These are phyloP conservation scores for Dasyornis broadbenti DNA, from an alignment of 2,113 vertebrate species.

Conservation along the genomic window DNA sequence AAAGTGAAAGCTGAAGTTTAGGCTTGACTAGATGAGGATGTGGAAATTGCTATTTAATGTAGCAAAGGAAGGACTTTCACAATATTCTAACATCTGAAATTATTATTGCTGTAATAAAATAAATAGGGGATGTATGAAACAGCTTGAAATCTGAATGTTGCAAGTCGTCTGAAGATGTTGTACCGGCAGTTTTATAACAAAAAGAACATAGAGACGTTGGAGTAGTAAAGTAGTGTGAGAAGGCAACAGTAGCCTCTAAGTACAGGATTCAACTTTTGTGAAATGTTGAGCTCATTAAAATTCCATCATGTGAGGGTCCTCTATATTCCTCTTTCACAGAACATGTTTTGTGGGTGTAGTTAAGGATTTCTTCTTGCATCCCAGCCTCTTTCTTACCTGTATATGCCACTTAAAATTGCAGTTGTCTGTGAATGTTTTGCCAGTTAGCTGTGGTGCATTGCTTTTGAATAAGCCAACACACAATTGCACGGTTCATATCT, in stretches of 20 bases:
- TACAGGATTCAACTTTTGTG: neutral
- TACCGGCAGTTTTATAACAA: neutral
- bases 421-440: neutral
- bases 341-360: neutral
- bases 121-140: neutral
- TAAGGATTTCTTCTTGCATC: neutral
- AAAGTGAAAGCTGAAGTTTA: neutral
- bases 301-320: neutral
- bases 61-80: neutral
- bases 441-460: neutral
- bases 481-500: neutral
- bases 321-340: neutral
- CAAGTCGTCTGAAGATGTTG: neutral
- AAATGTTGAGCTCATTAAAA: neutral
- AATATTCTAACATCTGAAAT: neutral
- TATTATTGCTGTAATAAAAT: neutral
- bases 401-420: neutral
- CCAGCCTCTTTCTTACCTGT: neutral
- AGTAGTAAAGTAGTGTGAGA: neutral
- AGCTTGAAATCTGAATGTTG: neutral
- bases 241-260: neutral
- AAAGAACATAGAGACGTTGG: neutral
- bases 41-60: neutral
- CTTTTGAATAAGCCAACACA: neutral
- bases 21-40: neutral